These are phyloP conservation scores for Scarus forsteni DNA, from an alignment of 2,797 vertebrate species.

Conservation along the genomic window DNA sequence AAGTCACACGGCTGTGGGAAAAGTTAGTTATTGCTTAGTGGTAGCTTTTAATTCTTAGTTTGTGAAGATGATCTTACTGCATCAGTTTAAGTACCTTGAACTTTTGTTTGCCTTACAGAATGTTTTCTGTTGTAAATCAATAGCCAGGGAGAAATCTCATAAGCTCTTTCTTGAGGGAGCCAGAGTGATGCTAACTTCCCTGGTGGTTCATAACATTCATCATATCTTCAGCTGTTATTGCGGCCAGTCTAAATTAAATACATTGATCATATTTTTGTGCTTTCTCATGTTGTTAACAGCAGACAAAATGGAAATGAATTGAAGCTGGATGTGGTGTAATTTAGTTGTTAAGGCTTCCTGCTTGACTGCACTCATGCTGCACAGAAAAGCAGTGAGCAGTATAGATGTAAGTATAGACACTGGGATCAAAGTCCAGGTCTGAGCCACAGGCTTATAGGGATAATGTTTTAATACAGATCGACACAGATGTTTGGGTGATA, in stretches of 20 bases:
- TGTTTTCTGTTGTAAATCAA: too few relatives aligned
- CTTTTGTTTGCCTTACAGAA: background rate
- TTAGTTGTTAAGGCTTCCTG: conserved; percentile 25
- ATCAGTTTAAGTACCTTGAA: background rate
- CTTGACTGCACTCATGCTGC: conserved; percentile 30
- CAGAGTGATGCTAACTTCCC: background rate
- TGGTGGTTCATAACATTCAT: background rate
- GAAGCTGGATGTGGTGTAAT: conserved; percentile 5
- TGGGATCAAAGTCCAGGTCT: conserved; percentile 61
- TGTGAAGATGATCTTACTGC: background rate
- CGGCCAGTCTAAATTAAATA: background rate
- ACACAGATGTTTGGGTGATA: conserved; percentile 19
- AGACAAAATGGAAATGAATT: conserved; percentile 10
- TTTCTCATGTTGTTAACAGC: conserved; percentile 3
- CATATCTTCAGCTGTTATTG: background rate
- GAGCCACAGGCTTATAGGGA: conserved; percentile 5
- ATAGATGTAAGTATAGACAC: conserved; percentile 5
- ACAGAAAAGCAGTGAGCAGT: conserved; percentile 16
- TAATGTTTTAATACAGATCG: conserved; percentile 12
- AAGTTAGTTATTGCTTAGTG: background rate
- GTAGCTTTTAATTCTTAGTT: background rate
- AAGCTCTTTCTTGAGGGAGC: background rate
- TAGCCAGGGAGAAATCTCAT: background rate
- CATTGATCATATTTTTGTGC: background rate
- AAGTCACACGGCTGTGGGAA: background rate